These are phyloP conservation scores for Uloborus plumipes DNA, from an alignment of 2,888 invertebrate species.

Conservation along the genomic window DNA sequence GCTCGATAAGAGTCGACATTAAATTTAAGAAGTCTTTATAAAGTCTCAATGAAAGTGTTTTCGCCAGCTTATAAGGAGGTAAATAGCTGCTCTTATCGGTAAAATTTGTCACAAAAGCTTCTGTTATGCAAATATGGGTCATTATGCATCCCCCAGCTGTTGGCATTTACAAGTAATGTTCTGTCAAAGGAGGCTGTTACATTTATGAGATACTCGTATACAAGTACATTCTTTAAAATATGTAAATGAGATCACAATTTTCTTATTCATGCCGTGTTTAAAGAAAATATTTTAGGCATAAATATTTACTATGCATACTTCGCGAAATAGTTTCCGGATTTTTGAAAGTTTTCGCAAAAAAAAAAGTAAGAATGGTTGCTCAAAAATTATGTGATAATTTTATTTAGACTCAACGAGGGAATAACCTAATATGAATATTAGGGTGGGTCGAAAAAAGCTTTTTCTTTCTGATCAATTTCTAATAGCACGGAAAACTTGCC, in stretches of 20 bases:
- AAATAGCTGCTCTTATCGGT: constrained; percentile 42
- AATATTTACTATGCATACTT: no score
- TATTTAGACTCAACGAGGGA: no score
- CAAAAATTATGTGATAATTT: no score
- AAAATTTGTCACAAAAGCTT: constrained; percentile 36
- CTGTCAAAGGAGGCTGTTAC: constrained; percentile 39
- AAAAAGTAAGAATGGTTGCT: no score
- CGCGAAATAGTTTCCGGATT: no score
- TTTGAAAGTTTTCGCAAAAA: no score
- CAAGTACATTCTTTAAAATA: constrained; percentile 41
- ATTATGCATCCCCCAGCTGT: constrained; percentile 35
- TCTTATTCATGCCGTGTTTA: no score
- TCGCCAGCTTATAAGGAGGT: constrained; percentile 13
- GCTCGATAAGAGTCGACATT: constrained; percentile 19
- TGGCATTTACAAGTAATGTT: constrained; percentile 53
- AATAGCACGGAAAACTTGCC: no score
- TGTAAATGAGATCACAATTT: constrained; percentile 27
- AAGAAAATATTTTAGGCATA: no score
- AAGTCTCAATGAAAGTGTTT: constrained; percentile 25
- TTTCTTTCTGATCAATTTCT: no score
- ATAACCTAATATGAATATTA: no score
- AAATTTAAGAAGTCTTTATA: constrained; percentile 27
- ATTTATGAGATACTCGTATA: constrained; percentile 36
- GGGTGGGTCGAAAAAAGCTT: no score
- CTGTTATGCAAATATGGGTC: constrained; percentile 18